Evolutionary conservation across 2,797 vertebrate genomes (phyloP).

Genomic region (Ispidina picta): DNA sequence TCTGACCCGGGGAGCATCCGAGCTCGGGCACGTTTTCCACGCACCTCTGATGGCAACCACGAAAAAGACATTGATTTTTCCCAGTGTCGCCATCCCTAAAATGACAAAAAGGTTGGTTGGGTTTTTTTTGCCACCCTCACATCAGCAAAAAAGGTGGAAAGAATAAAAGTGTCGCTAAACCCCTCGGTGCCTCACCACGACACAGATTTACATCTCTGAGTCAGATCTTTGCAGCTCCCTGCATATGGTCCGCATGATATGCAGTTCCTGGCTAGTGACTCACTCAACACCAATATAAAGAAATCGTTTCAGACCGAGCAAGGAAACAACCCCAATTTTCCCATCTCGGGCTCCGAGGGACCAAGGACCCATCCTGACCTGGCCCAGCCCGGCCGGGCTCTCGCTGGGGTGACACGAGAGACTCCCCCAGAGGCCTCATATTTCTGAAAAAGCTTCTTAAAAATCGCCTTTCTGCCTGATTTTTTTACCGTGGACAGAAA

Average conservation of each 20-base stretch:
- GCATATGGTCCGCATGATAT: slow-evolving; percentile 49
- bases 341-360: background rate
- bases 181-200: slow-evolving; percentile 13
- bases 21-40: background rate
- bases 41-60: background rate
- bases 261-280: slow-evolving; percentile 61
- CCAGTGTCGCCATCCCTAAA: background rate
- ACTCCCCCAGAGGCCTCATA: fast-evolving
- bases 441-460: background rate
- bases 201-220: slow-evolving; percentile 62
- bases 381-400: background rate
- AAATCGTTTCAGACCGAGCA: background rate
- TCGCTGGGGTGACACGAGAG: background rate
- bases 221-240: slow-evolving; percentile 65
- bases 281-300: background rate
- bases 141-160: slow-evolving; percentile 13
- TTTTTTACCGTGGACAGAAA: background rate
- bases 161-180: slow-evolving; percentile 3
- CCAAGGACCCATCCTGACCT: background rate
- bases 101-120: background rate
- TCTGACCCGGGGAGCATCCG: background rate
- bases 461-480: background rate
- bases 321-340: background rate
- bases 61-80: background rate
- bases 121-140: background rate